Base-by-base conservation (phyloP, 1,140 invertebrate species). In the Gonioctena quinquepunctata region DNA sequence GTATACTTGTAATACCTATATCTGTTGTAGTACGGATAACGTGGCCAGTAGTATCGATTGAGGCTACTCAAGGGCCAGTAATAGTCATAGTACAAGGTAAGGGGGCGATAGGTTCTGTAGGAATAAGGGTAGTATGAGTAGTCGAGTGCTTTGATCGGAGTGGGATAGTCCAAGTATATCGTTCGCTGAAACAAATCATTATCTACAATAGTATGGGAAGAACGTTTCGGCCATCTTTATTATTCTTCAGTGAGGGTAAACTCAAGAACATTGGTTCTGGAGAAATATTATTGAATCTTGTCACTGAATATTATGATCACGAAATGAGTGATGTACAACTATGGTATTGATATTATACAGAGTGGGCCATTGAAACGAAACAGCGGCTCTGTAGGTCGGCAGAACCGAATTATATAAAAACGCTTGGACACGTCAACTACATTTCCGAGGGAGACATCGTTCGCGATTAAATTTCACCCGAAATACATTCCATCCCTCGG, bases 1-100 rank as follows among this genome's bases (percentile, higher is more conserved):
- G 68, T 75, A 54, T 73, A 70, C 50, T 68, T 74, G 61, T 74
- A 72, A 49, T 74, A 76, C 57, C 69, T 42, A 64, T 74, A 72
- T 49, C 70, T 72, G 49, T 71, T 42, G 57, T 74, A 74, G 57
- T 74, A 74, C 8, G 66, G 70, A 59, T 74, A 76, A 28, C 69
- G 70, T 28, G 72, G 75, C 72, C 72, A 76, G 25, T 70, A 63
- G 56, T 70, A 75, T 21, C 71, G 68, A 33, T 76, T 70, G 16
- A 74, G 59, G 33, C 69, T 73, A 62, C 71, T 71, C 19, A 76
- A 19, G 13, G 71, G 69, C 57, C 63, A 76, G 48, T 73, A 71
- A 54, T 76, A 72, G 26, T 76, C 68, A 27, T 73, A 73, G 49
- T 75, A 75, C 2, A 71, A 57, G 25, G 69, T 68, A 8, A 75